Base-by-base conservation (phyloP, 2,113 vertebrate genomes). In the Psephotus haematonotus region DNA sequence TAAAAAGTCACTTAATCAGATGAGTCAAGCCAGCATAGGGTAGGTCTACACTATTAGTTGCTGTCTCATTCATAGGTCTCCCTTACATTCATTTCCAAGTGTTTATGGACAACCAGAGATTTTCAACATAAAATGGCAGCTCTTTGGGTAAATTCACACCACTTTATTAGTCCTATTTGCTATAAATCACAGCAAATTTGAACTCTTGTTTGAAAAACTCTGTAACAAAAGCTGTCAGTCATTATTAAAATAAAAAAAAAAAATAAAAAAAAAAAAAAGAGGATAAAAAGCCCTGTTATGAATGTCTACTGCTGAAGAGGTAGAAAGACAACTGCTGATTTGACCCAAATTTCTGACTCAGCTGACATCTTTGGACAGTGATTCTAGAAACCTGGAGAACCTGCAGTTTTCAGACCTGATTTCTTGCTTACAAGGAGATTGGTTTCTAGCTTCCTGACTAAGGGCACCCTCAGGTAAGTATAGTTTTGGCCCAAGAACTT, bases 1-100 rank as follows among this genome's bases (percentile, higher is more conserved):
- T 79, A 69, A 88, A 91, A 94, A 85, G 62, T 79, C 79, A 52
- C 44, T 93, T 82, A 78, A 86, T 87, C 83, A 89, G 65, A 29
- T 92, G 53, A 92, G 49, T 94, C 59, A 49, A 85, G 52, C 41
- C 44, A 85, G 49, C 64, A 52, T 31, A 88, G 27, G 74, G 65
- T 47, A 92, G 55, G 37, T 79, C 69, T 88, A 69, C 8, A 43
- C 15, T 65, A 24, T 31, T 55, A 72, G 7, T 29, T 94, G 31
- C 62, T 85, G 25, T 69, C n/a, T 95, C 70, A 7, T 60, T 79
- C 65, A 29, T 62, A 59, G 59, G 39, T 53, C 28, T 87, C 18
- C 35, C n/a, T 67, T 57, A 72, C 76, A 82, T 90, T 90, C 0
- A 37, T 53, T 87, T 85, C 70, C 44, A 72, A 62, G 25, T 46